A percentile compares a stretch with the other conserved stretches of the same genome.
phyloP scores from a whole-genome alignment of 2,888 invertebrate genomes.

The Ctenicera cuprea region DNA sequence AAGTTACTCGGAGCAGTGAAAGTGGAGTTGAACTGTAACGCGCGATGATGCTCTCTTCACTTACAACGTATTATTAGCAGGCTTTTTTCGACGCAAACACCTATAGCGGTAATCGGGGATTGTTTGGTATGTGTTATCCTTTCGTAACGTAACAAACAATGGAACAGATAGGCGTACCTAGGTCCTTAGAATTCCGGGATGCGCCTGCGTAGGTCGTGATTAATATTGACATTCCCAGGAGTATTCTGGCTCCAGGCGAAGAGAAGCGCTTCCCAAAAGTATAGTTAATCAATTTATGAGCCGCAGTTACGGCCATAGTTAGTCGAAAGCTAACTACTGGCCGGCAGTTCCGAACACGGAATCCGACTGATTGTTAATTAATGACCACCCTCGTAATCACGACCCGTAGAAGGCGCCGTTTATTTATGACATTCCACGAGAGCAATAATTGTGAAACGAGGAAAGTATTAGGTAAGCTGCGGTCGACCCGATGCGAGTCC shows the following conservation, averaged over 20 bases:
- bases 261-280: slow-evolving; percentile 58
- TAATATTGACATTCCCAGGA: slow-evolving; percentile 56
- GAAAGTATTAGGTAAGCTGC: slow-evolving; percentile 49
- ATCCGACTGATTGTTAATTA: slow-evolving; percentile 53
- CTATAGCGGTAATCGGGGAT: slow-evolving; percentile 12
- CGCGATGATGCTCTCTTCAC: neutral
- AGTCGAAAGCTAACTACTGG: slow-evolving; percentile 52
- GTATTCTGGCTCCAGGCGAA: slow-evolving; percentile 55
- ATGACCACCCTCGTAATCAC: slow-evolving; percentile 54
- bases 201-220: slow-evolving; percentile 56
- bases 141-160: slow-evolving; percentile 51
- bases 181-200: slow-evolving; percentile 47
- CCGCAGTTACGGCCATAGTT: slow-evolving; percentile 52
- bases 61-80: neutral
- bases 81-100: neutral
- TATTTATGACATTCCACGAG: slow-evolving; percentile 51
- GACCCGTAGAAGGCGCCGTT: slow-evolving; percentile 47
- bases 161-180: slow-evolving; percentile 50
- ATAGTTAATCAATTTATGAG: slow-evolving; percentile 57
- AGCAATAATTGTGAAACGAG: slow-evolving; percentile 50
- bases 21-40: neutral
- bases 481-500: slow-evolving; percentile 38
- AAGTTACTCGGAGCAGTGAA: neutral
- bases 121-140: slow-evolving; percentile 43
- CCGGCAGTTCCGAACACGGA: slow-evolving; percentile 46